Evolutionary conservation across 64 coral and sea anemone species (phyloP).

Genomic region (Platygyra sinensis): DNA sequence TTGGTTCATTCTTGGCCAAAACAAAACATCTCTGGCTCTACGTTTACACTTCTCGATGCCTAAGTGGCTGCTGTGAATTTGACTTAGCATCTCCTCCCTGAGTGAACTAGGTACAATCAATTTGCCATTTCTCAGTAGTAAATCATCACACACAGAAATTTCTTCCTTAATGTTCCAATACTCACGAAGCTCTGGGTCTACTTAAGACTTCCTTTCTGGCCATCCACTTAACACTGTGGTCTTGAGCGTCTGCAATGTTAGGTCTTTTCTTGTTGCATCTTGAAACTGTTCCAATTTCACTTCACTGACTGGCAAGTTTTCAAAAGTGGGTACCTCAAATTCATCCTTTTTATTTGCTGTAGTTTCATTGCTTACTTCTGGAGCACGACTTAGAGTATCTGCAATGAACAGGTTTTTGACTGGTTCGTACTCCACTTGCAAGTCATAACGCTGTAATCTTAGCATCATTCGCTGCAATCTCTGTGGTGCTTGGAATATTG

Average conservation of each 20-base stretch:
- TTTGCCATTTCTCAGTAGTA: background rate
- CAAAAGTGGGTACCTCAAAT: background rate
- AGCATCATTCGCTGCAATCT: too few relatives aligned
- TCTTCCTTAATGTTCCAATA: slow-evolving; percentile 44
- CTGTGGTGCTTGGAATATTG: too few relatives aligned
- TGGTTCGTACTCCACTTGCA: slow-evolving; percentile 44
- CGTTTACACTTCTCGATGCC: slow-evolving; percentile 26
- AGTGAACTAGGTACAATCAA: slow-evolving; percentile 32
- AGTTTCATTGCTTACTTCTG: background rate
- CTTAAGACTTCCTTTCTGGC: background rate
- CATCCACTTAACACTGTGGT: slow-evolving; percentile 50
- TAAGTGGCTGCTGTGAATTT: slow-evolving; percentile 31
- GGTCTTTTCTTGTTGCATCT: slow-evolving; percentile 21
- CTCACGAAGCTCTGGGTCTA: background rate
- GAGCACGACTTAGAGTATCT: slow-evolving; percentile 1
- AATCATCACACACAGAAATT: slow-evolving; percentile 17
- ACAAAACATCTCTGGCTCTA: slow-evolving; percentile 12
- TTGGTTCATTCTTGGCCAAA: slow-evolving; percentile 3
- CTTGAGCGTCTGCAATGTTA: slow-evolving; percentile 26
- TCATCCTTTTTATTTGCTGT: slow-evolving; percentile 7
- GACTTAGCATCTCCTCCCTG: background rate
- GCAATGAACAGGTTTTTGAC: slow-evolving; percentile 24
- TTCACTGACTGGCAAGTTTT: slow-evolving; percentile 29
- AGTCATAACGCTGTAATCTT: background rate
- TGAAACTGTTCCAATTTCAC: background rate